Evolutionary conservation across 2,797 vertebrate genomes (phyloP).

Genomic region (Sebastiscus tertius): DNA sequence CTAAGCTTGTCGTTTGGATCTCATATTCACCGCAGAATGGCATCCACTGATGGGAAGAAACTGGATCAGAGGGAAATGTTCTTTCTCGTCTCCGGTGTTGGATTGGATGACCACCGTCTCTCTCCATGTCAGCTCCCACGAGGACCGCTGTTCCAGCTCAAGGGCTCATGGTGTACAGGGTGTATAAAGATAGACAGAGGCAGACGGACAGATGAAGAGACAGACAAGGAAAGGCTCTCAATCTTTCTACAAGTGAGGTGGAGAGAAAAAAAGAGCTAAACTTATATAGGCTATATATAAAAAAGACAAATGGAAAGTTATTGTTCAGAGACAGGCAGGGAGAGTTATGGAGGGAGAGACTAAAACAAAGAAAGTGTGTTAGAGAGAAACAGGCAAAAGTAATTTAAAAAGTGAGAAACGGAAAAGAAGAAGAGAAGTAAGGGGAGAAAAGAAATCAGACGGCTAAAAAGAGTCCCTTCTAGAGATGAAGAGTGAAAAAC

Average conservation of each 20-base stretch:
- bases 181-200: background rate
- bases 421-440: background rate
- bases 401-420: background rate
- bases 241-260: background rate
- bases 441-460: background rate
- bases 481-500: background rate
- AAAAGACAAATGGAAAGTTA: slow-evolving; percentile 12
- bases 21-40: background rate
- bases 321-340: background rate
- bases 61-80: slow-evolving; percentile 18
- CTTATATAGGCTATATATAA: background rate
- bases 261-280: background rate
- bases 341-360: background rate
- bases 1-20: slow-evolving; percentile 15
- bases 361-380: slow-evolving; percentile 1
- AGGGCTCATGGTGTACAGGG: slow-evolving; percentile 2
- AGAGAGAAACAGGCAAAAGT: background rate
- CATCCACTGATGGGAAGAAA: background rate
- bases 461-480: background rate
- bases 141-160: slow-evolving; percentile 30
- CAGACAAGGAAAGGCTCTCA: background rate
- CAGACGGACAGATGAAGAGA: background rate
- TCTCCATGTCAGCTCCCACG: slow-evolving; percentile 10
- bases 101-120: slow-evolving; percentile 15
- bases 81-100: slow-evolving; percentile 4